These are phyloP conservation scores for Drosophila histrio DNA, from an alignment of 2,888 invertebrate genomes.

Conservation along the genomic window DNA sequence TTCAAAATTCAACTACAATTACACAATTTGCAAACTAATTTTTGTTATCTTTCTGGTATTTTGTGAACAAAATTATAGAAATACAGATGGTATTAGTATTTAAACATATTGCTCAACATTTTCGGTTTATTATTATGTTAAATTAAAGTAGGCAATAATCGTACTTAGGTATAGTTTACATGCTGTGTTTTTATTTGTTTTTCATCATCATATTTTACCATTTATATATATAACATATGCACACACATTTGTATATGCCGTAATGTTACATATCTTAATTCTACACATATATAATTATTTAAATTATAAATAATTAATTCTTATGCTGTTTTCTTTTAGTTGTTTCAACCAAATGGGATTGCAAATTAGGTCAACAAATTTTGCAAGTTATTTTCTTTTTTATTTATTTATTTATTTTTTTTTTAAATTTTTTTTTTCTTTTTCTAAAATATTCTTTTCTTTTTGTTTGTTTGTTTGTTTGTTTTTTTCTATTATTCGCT, in stretches of 20 bases:
- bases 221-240: conserved; percentile 59
- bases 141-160: conserved; percentile 49
- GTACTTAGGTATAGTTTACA: conserved; percentile 56
- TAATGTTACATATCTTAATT: conserved; percentile 62
- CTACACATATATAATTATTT: conserved; percentile 49
- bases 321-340: conserved; percentile 25
- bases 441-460: conserved; percentile 51
- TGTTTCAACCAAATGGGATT: conserved; percentile 50
- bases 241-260: conserved; percentile 54
- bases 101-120: conserved; percentile 24
- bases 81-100: conserved; percentile 1
- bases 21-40: conserved; percentile 28
- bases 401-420: conserved; percentile 15
- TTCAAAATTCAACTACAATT: conserved; percentile 21
- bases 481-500: conserved; percentile 38
- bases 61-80: conserved; percentile 13
- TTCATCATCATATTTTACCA: conserved; percentile 39
- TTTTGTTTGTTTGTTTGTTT: too few species aligned
- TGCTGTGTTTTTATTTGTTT: conserved; percentile 39
- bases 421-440: conserved; percentile 28
- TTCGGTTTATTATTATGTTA: conserved; percentile 37
- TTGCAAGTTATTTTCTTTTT: conserved; percentile 36
- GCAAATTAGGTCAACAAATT: conserved; percentile 48
- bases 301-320: conserved; percentile 37
- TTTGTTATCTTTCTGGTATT: neutral